Conservation (phyloP, 64 coral and sea anemone genomes). For the Stichodactyla helianthus region DNA sequence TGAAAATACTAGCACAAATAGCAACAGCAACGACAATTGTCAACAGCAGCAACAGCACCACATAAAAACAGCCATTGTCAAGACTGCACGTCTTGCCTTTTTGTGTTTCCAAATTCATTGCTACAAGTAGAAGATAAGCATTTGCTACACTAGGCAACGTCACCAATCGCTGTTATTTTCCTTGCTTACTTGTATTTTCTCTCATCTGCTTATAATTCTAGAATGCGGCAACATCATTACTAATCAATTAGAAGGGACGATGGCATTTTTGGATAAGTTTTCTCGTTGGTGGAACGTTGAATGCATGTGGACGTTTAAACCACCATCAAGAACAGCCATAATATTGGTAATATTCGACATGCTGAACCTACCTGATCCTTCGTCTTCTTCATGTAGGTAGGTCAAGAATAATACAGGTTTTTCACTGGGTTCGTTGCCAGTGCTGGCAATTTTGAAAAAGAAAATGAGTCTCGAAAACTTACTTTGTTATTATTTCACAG, state of each 20-base stretch:
- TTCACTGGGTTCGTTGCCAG: no score
- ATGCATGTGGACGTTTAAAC: background rate
- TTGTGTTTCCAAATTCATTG: no score
- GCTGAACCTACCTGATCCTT: background rate
- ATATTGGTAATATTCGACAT: background rate
- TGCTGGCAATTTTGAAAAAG: background rate
- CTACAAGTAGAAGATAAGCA: no score
- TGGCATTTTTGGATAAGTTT: background rate
- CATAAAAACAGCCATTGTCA: no score
- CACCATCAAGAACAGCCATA: background rate
- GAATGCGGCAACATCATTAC: background rate
- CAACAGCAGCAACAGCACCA: no score
- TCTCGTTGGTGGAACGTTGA: background rate
- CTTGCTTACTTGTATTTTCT: background rate
- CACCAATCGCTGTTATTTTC: no score
- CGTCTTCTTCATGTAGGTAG: background rate
- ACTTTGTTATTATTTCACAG: background rate
- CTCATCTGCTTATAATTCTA: background rate
- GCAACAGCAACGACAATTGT: no score
- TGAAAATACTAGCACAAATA: no score
- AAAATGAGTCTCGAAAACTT: background rate
- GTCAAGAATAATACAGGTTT: background rate
- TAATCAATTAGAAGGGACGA: background rate
- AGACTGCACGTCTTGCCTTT: no score
- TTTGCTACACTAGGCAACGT: no score